phyloP scores from a whole-genome alignment of 2,113 vertebrate genomes.

The Syngnathus floridae region DNA sequence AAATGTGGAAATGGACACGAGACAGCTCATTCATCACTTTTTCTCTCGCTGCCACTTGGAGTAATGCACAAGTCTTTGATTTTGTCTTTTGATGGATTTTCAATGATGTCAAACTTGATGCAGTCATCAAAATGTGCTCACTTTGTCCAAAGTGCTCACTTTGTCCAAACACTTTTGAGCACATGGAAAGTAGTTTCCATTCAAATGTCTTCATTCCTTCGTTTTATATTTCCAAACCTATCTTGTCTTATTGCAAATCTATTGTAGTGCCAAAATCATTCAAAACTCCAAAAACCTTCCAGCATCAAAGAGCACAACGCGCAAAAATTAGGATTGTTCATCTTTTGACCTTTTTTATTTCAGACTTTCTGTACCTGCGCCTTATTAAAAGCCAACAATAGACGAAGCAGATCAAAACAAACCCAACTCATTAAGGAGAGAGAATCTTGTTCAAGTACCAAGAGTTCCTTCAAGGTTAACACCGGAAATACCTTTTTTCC shows the following conservation, averaged over 20 bases:
- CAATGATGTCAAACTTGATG: not conserved
- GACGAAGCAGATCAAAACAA: not conserved
- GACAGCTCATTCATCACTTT: conserved; percentile 42
- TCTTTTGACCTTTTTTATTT: not conserved
- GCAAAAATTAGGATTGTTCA: not conserved
- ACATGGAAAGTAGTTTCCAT: not conserved
- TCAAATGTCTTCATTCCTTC: not conserved
- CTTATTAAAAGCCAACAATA: conserved; percentile 7
- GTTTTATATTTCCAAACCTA: not conserved
- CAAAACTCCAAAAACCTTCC: not conserved
- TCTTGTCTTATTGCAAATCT: not conserved
- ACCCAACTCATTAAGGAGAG: not conserved
- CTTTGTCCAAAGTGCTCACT: not conserved
- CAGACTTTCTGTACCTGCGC: not conserved
- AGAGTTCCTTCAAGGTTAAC: not conserved
- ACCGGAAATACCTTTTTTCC: not conserved
- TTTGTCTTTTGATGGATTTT: conserved; percentile 5
- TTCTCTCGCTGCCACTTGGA: conserved; percentile 4
- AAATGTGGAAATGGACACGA: conserved; percentile 40
- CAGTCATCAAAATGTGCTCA: not conserved
- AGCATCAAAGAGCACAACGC: too few species aligned
- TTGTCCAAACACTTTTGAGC: not conserved
- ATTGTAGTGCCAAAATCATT: not conserved
- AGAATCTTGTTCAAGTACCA: not conserved
- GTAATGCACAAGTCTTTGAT: conserved; percentile 23